phyloP scores from a whole-genome alignment of 1,140 invertebrate species.

The Delia radicum region DNA sequence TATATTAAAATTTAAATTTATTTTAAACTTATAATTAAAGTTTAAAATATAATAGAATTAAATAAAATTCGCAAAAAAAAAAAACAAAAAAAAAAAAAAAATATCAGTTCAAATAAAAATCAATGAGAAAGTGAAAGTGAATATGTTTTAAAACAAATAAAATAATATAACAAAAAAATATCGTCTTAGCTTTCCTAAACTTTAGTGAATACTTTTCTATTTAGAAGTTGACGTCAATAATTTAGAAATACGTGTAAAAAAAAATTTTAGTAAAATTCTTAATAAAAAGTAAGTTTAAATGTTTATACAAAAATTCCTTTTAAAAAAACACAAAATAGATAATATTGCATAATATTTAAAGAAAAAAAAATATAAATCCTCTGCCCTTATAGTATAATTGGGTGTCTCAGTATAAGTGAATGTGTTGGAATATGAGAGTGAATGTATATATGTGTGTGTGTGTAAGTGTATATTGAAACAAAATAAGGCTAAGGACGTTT shows the following conservation, averaged over 20 bases:
- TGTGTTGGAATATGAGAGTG: background rate
- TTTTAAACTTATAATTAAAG: background rate
- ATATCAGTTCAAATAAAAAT: background rate
- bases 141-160: background rate
- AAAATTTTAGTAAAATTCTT: background rate
- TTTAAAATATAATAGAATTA: background rate
- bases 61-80: background rate
- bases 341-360: background rate
- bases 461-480: slow-evolving; percentile 21
- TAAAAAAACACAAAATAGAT: background rate
- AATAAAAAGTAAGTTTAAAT: background rate
- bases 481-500: slow-evolving; percentile 28
- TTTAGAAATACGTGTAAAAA: background rate
- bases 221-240: background rate
- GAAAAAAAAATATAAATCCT: background rate
- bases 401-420: background rate
- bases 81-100: background rate
- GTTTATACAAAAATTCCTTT: background rate
- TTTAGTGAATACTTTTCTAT: background rate
- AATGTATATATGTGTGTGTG: background rate
- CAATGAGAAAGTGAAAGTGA: slow-evolving; percentile 21
- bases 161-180: background rate
- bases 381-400: background rate
- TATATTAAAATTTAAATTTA: background rate
- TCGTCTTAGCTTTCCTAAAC: too few relatives aligned